Evolutionary conservation across 2,888 invertebrate species (phyloP).

Genomic region (Pteria penguin): DNA sequence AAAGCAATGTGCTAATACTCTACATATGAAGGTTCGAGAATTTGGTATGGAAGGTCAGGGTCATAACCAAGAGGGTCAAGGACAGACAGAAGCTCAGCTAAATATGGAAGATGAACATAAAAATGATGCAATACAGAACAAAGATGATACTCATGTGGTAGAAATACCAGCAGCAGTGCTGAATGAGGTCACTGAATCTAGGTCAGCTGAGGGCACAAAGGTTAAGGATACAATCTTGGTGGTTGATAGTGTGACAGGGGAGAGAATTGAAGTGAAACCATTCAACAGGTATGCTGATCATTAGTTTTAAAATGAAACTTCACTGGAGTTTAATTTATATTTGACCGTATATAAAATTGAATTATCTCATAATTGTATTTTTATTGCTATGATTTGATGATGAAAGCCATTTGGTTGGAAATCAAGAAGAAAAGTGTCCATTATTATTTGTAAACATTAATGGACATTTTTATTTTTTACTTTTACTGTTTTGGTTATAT

Average conservation of each 20-base stretch:
- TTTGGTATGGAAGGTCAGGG: not conserved
- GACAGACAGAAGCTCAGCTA: not conserved
- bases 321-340: too few species aligned
- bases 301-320: too few species aligned
- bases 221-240: not conserved
- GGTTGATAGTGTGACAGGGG: constrained; percentile 22
- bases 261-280: not conserved
- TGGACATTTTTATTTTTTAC: too few species aligned
- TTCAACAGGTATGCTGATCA: not conserved
- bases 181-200: not conserved
- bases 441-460: too few species aligned
- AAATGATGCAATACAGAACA: not conserved
- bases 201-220: not conserved
- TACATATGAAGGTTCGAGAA: constrained; percentile 29
- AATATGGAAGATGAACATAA: not conserved
- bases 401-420: too few species aligned
- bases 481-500: too few species aligned
- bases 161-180: not conserved
- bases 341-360: too few species aligned
- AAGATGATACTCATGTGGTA: not conserved
- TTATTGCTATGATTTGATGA: constrained; percentile 13
- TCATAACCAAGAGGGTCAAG: not conserved
- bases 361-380: too few species aligned
- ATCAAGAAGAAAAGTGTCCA: too few species aligned
- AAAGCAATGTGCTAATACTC: constrained; percentile 25